Conservation (phyloP, 2,888 invertebrate species). For the Epinotia bilunana region DNA sequence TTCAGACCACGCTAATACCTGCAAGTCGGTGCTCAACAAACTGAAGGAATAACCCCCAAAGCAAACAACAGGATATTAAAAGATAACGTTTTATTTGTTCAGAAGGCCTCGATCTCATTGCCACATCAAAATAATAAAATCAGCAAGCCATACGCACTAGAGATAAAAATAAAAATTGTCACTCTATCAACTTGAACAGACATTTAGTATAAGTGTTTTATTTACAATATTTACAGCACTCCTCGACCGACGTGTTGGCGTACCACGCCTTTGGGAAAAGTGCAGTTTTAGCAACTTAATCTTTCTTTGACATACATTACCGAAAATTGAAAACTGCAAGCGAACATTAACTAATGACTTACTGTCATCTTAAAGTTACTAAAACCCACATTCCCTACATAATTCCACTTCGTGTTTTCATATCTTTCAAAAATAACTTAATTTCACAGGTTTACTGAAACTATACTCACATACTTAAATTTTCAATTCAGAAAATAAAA, state of each 20-base stretch:
- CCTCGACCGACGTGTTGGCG: conserved; percentile 24
- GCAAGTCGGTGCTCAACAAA: conserved; percentile 46
- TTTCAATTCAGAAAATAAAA: conserved; percentile 27
- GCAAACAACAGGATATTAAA: conserved; percentile 61
- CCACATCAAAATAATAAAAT: conserved; percentile 47
- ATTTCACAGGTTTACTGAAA: conserved; percentile 7
- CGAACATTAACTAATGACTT: neutral
- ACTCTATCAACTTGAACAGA: conserved; percentile 49
- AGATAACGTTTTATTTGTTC: conserved; percentile 79
- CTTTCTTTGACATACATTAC: neutral
- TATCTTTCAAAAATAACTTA: conserved; percentile 2
- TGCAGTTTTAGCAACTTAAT: neutral
- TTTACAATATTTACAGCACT: conserved; percentile 63
- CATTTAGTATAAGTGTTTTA: conserved; percentile 48
- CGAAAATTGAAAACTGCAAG: neutral
- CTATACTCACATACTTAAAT: conserved; percentile 24
- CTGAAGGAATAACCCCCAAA: conserved; percentile 3
- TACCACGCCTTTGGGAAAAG: neutral
- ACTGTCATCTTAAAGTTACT: neutral
- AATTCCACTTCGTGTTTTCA: neutral
- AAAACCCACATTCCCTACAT: conserved; percentile 9
- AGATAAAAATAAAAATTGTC: conserved; percentile 50
- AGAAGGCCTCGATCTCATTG: conserved; percentile 60
- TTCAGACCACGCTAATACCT: conserved; percentile 50
- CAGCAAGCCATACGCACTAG: conserved; percentile 46